Evolutionary conservation across 2,113 vertebrate genomes (phyloP).

Genomic region (Riparia riparia): DNA sequence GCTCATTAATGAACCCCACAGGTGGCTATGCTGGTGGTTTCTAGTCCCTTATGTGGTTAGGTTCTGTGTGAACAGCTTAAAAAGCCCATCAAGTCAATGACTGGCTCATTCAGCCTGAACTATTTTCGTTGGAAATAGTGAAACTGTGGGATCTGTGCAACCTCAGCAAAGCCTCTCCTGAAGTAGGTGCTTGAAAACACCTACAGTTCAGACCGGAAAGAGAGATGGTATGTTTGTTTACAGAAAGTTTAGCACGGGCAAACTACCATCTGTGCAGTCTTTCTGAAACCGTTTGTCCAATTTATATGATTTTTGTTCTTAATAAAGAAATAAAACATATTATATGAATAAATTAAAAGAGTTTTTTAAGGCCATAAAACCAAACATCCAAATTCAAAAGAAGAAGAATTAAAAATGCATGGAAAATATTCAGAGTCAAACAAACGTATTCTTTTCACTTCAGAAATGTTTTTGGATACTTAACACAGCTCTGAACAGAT

Average conservation of each 20-base stretch:
- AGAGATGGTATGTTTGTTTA: neutral
- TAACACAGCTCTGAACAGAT: neutral
- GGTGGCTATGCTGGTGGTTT: slow-evolving; percentile 38
- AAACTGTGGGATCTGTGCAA: slow-evolving; percentile 46
- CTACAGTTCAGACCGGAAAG: slow-evolving; percentile 22
- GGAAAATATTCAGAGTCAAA: neutral
- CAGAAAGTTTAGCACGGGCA: neutral
- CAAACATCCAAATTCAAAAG: neutral
- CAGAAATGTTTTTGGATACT: neutral
- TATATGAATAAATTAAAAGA: neutral
- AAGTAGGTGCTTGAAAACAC: slow-evolving; percentile 56
- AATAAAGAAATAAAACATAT: neutral
- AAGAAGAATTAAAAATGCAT: neutral
- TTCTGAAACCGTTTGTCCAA: neutral
- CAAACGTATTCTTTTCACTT: neutral
- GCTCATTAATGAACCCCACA: slow-evolving; percentile 2
- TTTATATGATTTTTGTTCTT: neutral
- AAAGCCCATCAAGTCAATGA: slow-evolving; percentile 42
- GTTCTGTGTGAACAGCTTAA: slow-evolving; percentile 44
- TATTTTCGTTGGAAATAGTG: slow-evolving; percentile 54
- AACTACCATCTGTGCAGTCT: neutral
- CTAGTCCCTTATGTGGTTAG: slow-evolving; percentile 51
- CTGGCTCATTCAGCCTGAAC: slow-evolving; percentile 38
- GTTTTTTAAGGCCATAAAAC: neutral
- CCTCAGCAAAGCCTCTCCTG: slow-evolving; percentile 37